These are phyloP conservation scores for Epinotia demarniana DNA, from an alignment of 2,888 invertebrate species.

Conservation along the genomic window DNA sequence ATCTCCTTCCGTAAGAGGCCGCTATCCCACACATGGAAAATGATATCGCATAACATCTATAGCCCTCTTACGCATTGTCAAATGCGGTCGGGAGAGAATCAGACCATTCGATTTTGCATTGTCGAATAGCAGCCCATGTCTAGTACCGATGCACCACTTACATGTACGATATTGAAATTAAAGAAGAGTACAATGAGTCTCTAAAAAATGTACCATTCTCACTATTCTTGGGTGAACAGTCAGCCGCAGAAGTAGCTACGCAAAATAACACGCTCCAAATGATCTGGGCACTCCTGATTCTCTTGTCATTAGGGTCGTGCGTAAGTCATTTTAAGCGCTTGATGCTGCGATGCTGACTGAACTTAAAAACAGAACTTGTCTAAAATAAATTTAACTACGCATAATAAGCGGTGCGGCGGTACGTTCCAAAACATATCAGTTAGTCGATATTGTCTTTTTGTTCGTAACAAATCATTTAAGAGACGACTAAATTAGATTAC, in stretches of 20 bases:
- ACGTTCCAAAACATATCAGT: conserved; percentile 13
- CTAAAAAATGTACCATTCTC: not conserved
- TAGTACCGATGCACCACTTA: conserved; percentile 26
- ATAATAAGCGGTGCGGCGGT: conserved; percentile 24
- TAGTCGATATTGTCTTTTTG: conserved; percentile 38
- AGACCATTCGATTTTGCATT: not conserved
- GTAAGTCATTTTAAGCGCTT: no score
- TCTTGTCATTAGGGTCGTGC: no score
- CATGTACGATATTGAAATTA: not conserved
- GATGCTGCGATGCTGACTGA: no score
- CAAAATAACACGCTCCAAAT: no score
- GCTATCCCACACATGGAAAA: conserved; percentile 2
- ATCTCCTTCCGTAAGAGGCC: conserved; percentile 56
- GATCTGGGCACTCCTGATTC: no score
- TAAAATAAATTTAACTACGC: conserved; percentile 5
- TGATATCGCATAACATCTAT: no score
- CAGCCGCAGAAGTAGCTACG: no score
- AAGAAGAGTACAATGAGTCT: not conserved
- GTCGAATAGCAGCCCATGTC: conserved; percentile 3
- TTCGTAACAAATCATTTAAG: conserved; percentile 40
- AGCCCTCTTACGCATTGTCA: not conserved
- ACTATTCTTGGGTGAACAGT: not conserved
- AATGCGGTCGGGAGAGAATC: not conserved
- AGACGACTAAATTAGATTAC: conserved; percentile 49
- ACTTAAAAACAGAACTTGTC: conserved; percentile 10